Conservation (phyloP, 2,797 vertebrate genomes). For the Acipenser oxyrinchus region DNA sequence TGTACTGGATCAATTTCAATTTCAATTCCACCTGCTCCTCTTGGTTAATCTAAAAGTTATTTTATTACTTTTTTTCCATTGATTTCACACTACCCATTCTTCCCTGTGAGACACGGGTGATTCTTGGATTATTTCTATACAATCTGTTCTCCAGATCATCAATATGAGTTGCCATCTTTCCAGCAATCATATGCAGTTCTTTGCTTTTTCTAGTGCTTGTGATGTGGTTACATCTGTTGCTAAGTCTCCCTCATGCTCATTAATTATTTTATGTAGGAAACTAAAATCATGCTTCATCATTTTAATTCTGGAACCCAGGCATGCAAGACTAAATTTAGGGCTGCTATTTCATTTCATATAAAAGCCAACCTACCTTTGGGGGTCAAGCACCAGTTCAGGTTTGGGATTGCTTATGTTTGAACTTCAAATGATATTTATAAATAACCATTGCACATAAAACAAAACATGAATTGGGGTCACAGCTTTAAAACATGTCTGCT, state of each 20-base stretch:
- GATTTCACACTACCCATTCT: slow-evolving; percentile 24
- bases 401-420: too few relatives aligned
- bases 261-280: neutral
- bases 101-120: slow-evolving; percentile 20
- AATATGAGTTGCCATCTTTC: slow-evolving; percentile 14
- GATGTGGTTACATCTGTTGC: neutral
- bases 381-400: too few relatives aligned
- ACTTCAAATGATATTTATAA: too few relatives aligned
- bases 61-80: slow-evolving; percentile 32
- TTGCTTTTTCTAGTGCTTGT: slow-evolving; percentile 7
- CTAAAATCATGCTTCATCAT: neutral
- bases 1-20: slow-evolving; percentile 42
- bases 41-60: slow-evolving; percentile 34
- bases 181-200: slow-evolving; percentile 18
- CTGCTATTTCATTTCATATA: too few relatives aligned
- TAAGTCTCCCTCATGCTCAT: neutral
- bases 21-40: slow-evolving; percentile 25
- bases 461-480: too few relatives aligned
- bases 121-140: slow-evolving; percentile 23
- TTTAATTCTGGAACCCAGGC: too few relatives aligned
- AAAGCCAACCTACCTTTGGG: too few relatives aligned
- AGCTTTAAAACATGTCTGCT: too few relatives aligned
- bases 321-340: too few relatives aligned
- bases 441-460: too few relatives aligned
- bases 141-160: slow-evolving; percentile 22